phyloP scores from a whole-genome alignment of 2,113 vertebrate species.

The Percina caprodes region DNA sequence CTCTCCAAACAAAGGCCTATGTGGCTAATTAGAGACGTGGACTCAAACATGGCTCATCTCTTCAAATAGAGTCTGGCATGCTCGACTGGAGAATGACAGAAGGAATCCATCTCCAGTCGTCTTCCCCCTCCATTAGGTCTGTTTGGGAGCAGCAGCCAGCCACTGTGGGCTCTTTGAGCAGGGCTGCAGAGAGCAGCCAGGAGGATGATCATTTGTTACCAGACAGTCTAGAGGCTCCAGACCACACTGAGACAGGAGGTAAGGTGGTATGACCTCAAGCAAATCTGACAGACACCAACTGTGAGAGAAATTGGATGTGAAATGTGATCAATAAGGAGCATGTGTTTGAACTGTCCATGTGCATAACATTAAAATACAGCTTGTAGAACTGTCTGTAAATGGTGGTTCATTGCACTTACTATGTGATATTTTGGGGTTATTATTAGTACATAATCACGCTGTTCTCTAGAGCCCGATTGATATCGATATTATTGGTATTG shows the following conservation, averaged over 20 bases:
- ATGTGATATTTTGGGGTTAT: neutral
- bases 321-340: slow-evolving; percentile 53
- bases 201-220: slow-evolving; percentile 69
- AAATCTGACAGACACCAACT: slow-evolving; percentile 52
- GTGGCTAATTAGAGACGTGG: slow-evolving; percentile 77
- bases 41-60: slow-evolving; percentile 73
- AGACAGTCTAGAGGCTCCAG: slow-evolving; percentile 57
- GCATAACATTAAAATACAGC: neutral
- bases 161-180: slow-evolving; percentile 61
- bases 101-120: slow-evolving; percentile 73
- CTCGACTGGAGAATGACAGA: slow-evolving; percentile 72
- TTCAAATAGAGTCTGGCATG: slow-evolving; percentile 75
- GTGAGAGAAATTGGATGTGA: slow-evolving; percentile 59
- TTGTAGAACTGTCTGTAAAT: neutral
- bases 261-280: slow-evolving; percentile 60
- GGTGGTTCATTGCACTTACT: neutral
- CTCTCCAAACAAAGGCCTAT: slow-evolving; percentile 55
- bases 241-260: slow-evolving; percentile 49
- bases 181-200: slow-evolving; percentile 51
- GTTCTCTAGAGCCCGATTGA: no score
- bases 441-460: neutral
- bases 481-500: no score
- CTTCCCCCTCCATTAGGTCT: slow-evolving; percentile 57
- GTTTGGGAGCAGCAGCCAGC: slow-evolving; percentile 50
- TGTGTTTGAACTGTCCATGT: slow-evolving; percentile 10